These are phyloP conservation scores for Sesia apiformis DNA, from an alignment of 2,888 invertebrate species.

Conservation along the genomic window DNA sequence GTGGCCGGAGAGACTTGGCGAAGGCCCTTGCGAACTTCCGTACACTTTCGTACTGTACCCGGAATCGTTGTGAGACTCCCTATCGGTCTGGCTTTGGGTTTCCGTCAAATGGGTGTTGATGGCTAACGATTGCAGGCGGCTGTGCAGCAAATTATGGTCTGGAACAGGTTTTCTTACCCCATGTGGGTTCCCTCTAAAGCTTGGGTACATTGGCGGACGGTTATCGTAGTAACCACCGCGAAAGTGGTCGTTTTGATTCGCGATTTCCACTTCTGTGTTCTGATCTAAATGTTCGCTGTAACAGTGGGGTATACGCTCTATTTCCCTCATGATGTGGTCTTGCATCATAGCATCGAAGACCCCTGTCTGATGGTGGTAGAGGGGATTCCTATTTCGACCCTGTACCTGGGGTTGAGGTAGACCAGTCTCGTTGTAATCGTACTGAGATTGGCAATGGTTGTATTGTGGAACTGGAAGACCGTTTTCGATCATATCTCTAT, in stretches of 20 bases:
- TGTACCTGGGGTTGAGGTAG: conserved; percentile 42
- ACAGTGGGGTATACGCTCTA: conserved; percentile 66
- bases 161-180: conserved; percentile 45
- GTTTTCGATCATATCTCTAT: conserved; percentile 37
- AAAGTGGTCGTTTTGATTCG: conserved; percentile 59
- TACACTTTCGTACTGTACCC: conserved; percentile 90
- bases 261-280: conserved; percentile 64
- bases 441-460: conserved; percentile 26
- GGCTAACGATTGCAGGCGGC: conserved; percentile 59
- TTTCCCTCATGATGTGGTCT: conserved; percentile 65
- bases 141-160: conserved; percentile 59
- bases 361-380: conserved; percentile 58
- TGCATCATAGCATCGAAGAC: conserved; percentile 72
- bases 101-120: conserved; percentile 67
- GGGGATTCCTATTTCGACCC: conserved; percentile 53
- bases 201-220: conserved; percentile 44
- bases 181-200: conserved; percentile 26
- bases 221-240: conserved; percentile 55
- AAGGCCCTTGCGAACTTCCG: conserved; percentile 84
- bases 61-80: conserved; percentile 86
- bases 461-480: conserved; percentile 40
- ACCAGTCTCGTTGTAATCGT: conserved; percentile 47
- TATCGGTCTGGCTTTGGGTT: conserved; percentile 68
- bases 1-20: conserved; percentile 81
- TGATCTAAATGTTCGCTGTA: conserved; percentile 63